Evolutionary conservation across 2,797 vertebrate species (phyloP), one percentile per base, ranked within the genome.

Genomic region (Chelon auratus): DNA sequence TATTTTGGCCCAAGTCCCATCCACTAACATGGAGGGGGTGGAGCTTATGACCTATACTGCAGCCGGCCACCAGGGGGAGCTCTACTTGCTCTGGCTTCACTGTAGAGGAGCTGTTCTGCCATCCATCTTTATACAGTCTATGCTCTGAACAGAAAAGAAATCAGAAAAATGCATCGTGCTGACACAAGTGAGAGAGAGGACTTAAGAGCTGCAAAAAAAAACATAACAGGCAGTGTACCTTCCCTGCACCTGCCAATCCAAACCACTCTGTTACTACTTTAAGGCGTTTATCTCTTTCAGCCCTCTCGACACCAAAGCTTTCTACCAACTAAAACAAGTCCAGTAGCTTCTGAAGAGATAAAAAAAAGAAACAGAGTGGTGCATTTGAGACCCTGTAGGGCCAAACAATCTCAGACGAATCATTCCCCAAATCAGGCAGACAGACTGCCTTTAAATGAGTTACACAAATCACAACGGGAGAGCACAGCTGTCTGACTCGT

Each of bases 381-480:
- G 20, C 30, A 24, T 59, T 56, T n/a, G 18, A 47, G 20, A 78
- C 26, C 58, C 68, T 20, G 36, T 12, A 33, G 58, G 33, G 63
- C 20, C 6, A n/a, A 57, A 22, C 54, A 53, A 54, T 69, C 74
- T 66, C 22, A 58, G 66, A 77, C 50, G 67, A 77, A 78, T 11
- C 33, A 58, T 58, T 36, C 10, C 47, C 42, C 26, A 48, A 62
- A 57, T 71, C 64, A 59, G 59, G 45, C 78, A 61, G 65, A 75
- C 37, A 62, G 67, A 68, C 26, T 1, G 48, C 53, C 51, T 74
- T 63, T 67, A 78, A 79, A 80, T 72, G 52, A 65, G 40, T 66
- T 64, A 37, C 60, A 77, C 77, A 82, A 56, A 77, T 82, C 72
- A 66, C 82, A 84, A 79, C 73, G 84, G 78, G 63, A 77, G 59